Conservation (phyloP, 2,113 vertebrate species). For the Saccopteryx bilineata region DNA sequence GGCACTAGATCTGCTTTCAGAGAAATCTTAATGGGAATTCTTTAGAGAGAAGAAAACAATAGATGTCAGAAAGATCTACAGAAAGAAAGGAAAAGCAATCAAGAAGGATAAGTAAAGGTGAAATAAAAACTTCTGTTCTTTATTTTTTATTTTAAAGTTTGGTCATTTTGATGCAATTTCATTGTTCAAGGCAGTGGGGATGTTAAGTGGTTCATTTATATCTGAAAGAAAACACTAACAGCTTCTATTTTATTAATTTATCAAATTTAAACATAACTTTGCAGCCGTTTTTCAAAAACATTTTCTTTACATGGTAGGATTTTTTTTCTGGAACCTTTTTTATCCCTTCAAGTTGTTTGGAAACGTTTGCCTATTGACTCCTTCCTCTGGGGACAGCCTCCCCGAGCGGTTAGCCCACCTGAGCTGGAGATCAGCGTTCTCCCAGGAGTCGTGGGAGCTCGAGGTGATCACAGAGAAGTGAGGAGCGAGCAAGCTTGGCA, state of each 20-base stretch:
- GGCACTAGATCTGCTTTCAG: not conserved
- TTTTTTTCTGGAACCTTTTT: not conserved
- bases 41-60: not conserved
- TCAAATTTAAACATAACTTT: conserved; percentile 56
- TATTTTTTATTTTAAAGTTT: conserved; percentile 29
- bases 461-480: not conserved
- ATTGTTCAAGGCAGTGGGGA: not conserved
- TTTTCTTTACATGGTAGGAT: conserved; percentile 49
- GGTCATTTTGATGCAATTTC: conserved; percentile 54
- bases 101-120: not conserved
- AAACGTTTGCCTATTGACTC: conserved; percentile 33
- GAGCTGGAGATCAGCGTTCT: not conserved
- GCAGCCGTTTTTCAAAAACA: conserved; percentile 50
- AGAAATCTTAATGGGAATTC: not conserved
- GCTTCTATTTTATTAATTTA: not conserved
- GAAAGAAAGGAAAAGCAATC: not conserved
- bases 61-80: not conserved
- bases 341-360: conserved; percentile 40
- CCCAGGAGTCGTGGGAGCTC: not conserved
- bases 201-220: conserved; percentile 20
- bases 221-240: conserved; percentile 44
- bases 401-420: conserved; percentile 43
- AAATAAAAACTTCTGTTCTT: not conserved
- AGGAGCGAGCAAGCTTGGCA: conserved; percentile 41
- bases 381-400: conserved; percentile 47